Base-by-base conservation (phyloP, 2,113 vertebrate genomes). In the Elgaria multicarinata region DNA sequence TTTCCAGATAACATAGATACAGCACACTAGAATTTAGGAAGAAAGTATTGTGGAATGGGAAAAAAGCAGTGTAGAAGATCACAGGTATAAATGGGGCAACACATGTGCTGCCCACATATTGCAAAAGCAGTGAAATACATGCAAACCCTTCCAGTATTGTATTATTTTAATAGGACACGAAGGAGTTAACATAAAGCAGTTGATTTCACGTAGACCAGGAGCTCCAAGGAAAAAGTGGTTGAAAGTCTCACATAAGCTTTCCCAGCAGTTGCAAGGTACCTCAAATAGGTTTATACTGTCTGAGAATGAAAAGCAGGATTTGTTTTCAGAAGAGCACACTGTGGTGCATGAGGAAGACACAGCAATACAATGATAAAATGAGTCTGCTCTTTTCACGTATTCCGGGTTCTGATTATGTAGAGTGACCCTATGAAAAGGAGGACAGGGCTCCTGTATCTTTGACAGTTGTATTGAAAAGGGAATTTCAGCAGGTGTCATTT, bases 241-340 rank as follows among this genome's bases (percentile, higher is more conserved):
- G n/a, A 58, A 53, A 75, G 26, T 26, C 26, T 86, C 72, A 36
- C 53, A 24, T 39, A 16, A 18, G 4, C 28, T 76, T 86, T 86
- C 55, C 72, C 36, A 22, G 28, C 36, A 33, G 26, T 16, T 64
- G 13, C 39, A 24, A 76, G 53, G 20, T 13, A 74, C 36, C 71
- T 46, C 18, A 36, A 39, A 20, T 14, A 85, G 26, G 24, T 26
- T 42, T 18, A 33, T 62, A 62, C 39, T n/a, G 46, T 10, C 24
- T 85, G 36, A 62, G 71, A 75, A 75, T 36, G 20, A 44, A 87
- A 87, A 66, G 39, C 74, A 78, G 58, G 75, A 87, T 42, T 85
- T 58, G 39, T 36, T 50, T 85, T 39, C 22, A 85, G 66, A 6
- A 13, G 16, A 64, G 33, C 20, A 44, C 14, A 76, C 50, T 20